These are phyloP conservation scores for Delphinapterus leucas DNA, from an alignment of 2,113 vertebrate species.

Conservation along the genomic window DNA sequence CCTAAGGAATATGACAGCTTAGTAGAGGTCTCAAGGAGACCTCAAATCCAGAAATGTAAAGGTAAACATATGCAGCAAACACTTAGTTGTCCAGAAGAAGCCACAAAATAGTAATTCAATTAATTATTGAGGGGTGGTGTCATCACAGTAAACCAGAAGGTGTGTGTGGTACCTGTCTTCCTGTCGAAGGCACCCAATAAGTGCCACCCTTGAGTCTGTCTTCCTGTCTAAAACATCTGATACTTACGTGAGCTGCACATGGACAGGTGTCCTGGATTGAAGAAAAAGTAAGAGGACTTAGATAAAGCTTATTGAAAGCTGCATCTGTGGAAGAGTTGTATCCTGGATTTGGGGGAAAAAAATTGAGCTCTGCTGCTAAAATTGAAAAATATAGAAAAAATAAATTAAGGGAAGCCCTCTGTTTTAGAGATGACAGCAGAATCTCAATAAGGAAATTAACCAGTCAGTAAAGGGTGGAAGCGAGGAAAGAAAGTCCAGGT, in stretches of 20 bases:
- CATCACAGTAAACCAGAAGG: accelerated
- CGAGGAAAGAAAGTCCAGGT: not conserved
- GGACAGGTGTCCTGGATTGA: not conserved
- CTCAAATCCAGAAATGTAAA: not conserved
- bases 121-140: not conserved
- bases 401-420: not conserved
- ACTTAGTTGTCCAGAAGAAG: not conserved
- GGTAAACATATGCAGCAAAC: not conserved
- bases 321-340: not conserved
- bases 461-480: not conserved
- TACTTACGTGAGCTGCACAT: not conserved
- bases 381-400: not conserved
- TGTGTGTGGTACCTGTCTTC: not conserved
- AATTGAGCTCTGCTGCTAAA: not conserved
- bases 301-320: not conserved
- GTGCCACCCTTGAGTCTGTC: not conserved
- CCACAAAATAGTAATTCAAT: not conserved
- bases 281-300: not conserved
- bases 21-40: not conserved
- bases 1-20: not conserved
- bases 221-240: not conserved
- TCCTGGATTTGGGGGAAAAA: not conserved
- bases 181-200: not conserved
- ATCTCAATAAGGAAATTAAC: not conserved
- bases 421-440: not conserved